Evolutionary conservation across 2,113 vertebrate species (phyloP).

Genomic region (Oreocharis arfaki): DNA sequence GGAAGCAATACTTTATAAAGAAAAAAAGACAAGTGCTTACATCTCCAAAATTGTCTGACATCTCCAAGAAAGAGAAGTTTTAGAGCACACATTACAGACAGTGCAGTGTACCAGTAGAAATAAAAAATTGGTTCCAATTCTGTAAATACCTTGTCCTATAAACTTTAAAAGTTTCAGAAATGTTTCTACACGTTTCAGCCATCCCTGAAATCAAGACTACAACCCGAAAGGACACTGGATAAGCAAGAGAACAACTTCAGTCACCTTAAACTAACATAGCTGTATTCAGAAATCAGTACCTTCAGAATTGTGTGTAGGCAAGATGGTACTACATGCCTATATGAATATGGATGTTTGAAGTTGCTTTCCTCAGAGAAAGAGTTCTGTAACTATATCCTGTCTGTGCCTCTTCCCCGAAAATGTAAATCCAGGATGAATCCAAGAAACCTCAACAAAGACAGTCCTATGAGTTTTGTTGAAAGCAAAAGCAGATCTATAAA

Average conservation of each 20-base stretch:
- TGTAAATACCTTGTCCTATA: background rate
- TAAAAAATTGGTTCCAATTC: background rate
- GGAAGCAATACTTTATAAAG: background rate
- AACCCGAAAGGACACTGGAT: background rate
- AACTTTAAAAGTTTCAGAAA: background rate
- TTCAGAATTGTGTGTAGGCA: background rate
- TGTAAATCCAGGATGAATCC: background rate
- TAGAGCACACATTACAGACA: background rate
- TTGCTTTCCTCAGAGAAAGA: background rate
- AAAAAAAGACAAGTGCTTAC: background rate
- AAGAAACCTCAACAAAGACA: background rate
- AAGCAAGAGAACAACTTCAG: background rate
- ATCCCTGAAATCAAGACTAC: background rate
- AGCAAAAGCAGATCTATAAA: background rate
- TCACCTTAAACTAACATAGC: background rate
- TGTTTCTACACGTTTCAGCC: background rate
- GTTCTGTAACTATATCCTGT: background rate
- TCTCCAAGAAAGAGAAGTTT: background rate
- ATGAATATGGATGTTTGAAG: background rate
- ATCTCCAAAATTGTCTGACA: background rate
- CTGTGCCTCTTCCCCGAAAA: background rate
- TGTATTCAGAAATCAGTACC: background rate
- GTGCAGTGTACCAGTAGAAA: background rate
- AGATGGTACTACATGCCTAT: background rate
- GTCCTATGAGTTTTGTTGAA: background rate